phyloP scores from a whole-genome alignment of 53 echinoderm and acorn worm genomes.

The Mesocentrotus franciscanus region DNA sequence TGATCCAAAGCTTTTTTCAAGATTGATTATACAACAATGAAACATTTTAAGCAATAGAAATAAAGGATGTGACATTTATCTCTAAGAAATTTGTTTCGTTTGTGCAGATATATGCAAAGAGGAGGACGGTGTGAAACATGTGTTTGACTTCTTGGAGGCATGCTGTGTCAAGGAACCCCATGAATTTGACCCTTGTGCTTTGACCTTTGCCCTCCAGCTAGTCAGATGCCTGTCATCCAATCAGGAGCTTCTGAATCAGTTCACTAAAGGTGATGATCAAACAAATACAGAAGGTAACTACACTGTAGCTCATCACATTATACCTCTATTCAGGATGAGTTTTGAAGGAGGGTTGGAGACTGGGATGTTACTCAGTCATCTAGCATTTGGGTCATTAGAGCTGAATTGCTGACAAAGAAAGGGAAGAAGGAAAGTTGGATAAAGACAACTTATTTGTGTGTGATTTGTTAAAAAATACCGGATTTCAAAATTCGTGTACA shows the following conservation, averaged over 20 bases:
- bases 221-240: constrained; percentile 26
- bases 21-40: no score
- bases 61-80: no score
- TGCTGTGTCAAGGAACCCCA: neutral
- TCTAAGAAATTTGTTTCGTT: neutral
- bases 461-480: neutral
- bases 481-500: neutral
- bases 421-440: neutral
- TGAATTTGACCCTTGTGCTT: constrained; percentile 36
- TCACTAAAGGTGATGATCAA: neutral
- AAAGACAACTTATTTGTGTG: neutral
- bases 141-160: constrained; percentile 48
- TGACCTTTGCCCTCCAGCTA: constrained; percentile 66
- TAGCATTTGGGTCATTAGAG: neutral
- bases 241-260: constrained; percentile 3
- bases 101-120: neutral
- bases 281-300: neutral
- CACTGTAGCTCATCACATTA: no score
- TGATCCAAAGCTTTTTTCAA: no score
- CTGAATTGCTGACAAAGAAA: neutral
- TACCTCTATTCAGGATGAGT: neutral
- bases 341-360: neutral
- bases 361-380: neutral
- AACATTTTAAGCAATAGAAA: no score
- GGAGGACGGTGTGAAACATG: constrained; percentile 8